Conservation (phyloP, 2,113 vertebrate genomes). For the Tachycineta bicolor region DNA sequence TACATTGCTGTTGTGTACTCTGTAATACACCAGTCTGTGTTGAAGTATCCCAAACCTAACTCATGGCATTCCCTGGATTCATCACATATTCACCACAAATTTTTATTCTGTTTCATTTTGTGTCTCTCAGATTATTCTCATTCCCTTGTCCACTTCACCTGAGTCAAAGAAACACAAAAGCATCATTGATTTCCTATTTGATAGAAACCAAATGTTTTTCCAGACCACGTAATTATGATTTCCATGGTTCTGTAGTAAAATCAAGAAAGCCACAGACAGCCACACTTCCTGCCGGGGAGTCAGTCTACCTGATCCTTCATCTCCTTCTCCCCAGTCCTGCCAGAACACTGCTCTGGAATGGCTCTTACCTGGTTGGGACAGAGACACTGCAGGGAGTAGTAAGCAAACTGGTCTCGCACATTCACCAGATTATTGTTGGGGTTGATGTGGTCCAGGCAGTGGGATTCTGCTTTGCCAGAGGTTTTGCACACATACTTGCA, state of each 20-base stretch:
- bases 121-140: neutral
- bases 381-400: slow-evolving; percentile 97
- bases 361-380: slow-evolving; percentile 96
- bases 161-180: neutral
- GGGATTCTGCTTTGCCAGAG: slow-evolving; percentile 97
- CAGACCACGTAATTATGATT: neutral
- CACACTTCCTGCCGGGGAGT: neutral
- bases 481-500: slow-evolving; percentile 99
- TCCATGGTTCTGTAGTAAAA: neutral
- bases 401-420: slow-evolving; percentile 96
- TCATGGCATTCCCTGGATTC: neutral
- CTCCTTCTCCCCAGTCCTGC: neutral
- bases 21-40: rapidly evolving
- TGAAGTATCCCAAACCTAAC: neutral
- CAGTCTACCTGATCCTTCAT: neutral
- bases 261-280: neutral
- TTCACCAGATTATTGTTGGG: slow-evolving; percentile 97
- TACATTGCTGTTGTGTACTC: neutral
- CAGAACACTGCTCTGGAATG: neutral
- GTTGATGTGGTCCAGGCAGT: slow-evolving; percentile 99
- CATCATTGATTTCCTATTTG: neutral
- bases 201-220: neutral
- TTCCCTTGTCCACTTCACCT: neutral
- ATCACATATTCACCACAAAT: neutral
- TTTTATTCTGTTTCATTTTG: neutral